Conservation (phyloP, 2,113 vertebrate genomes). For the Gadus chalcogrammus region DNA sequence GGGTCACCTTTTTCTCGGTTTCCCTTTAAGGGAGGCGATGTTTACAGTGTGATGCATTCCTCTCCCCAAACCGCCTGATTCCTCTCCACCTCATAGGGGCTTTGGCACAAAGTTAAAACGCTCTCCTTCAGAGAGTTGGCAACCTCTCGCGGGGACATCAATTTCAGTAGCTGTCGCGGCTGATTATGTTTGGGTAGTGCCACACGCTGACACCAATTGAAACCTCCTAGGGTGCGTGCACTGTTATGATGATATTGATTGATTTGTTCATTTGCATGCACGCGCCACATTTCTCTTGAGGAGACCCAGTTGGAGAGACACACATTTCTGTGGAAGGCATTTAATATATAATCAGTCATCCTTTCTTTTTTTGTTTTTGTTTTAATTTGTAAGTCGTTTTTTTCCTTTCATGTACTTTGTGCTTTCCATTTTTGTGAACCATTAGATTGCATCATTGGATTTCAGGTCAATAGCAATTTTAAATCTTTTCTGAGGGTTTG, state of each 20-base stretch:
- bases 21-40: slow-evolving; percentile 47
- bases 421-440: no score
- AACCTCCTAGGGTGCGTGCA: slow-evolving; percentile 47
- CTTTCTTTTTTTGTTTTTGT: slow-evolving; percentile 5
- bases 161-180: slow-evolving; percentile 62
- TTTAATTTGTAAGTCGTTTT: neutral
- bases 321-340: slow-evolving; percentile 26
- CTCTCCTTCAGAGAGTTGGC: slow-evolving; percentile 61
- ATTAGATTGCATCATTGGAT: no score
- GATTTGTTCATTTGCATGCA: slow-evolving; percentile 58
- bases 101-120: slow-evolving; percentile 64
- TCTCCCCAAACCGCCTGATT: slow-evolving; percentile 37
- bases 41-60: slow-evolving; percentile 61
- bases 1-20: slow-evolving; percentile 57
- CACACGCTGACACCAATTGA: slow-evolving; percentile 52
- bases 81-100: slow-evolving; percentile 44
- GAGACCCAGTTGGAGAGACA: slow-evolving; percentile 7
- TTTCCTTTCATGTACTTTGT: neutral
- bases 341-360: slow-evolving; percentile 35
- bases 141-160: slow-evolving; percentile 56
- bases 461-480: no score
- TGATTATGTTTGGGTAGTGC: slow-evolving; percentile 61
- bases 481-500: no score
- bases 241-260: slow-evolving; percentile 62
- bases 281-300: slow-evolving; percentile 20